phyloP scores from a whole-genome alignment of 2,888 invertebrate genomes.

The Brachyopa scutellaris region DNA sequence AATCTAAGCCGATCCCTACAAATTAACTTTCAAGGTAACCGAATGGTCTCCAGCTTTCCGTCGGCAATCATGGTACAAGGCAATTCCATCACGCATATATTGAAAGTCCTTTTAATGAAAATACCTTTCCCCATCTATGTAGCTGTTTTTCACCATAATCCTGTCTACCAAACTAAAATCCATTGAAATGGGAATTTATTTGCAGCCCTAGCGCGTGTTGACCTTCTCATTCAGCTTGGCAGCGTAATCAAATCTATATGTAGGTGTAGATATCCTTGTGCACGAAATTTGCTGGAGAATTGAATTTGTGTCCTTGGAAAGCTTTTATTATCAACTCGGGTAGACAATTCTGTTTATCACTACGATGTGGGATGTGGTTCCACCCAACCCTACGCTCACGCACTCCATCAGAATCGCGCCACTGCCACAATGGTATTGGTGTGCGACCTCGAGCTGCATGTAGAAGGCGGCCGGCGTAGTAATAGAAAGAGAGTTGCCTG shows the following conservation, averaged over 20 bases:
- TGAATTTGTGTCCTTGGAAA: constrained; percentile 65
- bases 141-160: not conserved
- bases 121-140: not conserved
- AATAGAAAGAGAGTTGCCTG: constrained; percentile 9
- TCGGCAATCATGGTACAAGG: no score
- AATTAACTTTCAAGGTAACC: no score
- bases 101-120: not conserved
- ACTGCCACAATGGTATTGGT: constrained; percentile 4
- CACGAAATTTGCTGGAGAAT: constrained; percentile 55
- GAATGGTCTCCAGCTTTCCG: no score
- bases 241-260: constrained; percentile 35
- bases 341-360: constrained; percentile 54
- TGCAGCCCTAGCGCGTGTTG: constrained; percentile 56
- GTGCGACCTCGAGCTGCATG: constrained; percentile 37
- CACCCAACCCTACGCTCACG: not conserved
- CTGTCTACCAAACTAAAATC: constrained; percentile 3
- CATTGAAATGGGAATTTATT: constrained; percentile 33
- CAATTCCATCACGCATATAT: no score
- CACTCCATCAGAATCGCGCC: not conserved
- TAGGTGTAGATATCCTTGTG: constrained; percentile 53
- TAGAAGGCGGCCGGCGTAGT: constrained; percentile 20
- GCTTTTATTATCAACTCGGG: constrained; percentile 63
- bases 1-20: no score
- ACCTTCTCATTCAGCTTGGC: constrained; percentile 48
- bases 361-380: constrained; percentile 6